Conservation (phyloP, 2,113 vertebrate genomes). For the Lamprologus tigripictilis region DNA sequence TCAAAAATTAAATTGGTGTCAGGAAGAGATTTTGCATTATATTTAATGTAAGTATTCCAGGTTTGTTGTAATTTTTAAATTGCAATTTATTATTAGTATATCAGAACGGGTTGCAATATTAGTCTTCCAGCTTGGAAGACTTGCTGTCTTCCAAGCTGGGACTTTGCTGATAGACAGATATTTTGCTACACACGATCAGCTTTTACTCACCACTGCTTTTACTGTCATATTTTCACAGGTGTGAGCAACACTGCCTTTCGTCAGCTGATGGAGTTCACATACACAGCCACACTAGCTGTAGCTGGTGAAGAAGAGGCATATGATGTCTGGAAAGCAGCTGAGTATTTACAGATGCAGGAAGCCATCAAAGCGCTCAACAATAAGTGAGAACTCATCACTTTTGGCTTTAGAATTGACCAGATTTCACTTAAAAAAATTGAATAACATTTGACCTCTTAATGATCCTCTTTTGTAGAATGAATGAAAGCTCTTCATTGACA, state of each 20-base stretch:
- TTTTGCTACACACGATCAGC: neutral
- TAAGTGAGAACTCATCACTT: slow-evolving; percentile 39
- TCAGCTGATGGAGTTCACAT: slow-evolving; percentile 96
- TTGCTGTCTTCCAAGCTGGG: neutral
- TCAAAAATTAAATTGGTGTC: neutral
- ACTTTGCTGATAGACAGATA: neutral
- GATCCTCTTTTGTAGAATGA: slow-evolving; percentile 66
- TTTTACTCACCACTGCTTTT: neutral
- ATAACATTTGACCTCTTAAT: neutral
- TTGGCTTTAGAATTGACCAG: neutral
- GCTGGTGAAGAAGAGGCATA: slow-evolving; percentile 86
- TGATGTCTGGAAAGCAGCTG: slow-evolving; percentile 96
- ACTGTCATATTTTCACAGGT: slow-evolving; percentile 65
- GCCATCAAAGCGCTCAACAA: slow-evolving; percentile 93
- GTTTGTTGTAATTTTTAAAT: neutral
- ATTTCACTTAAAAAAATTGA: fast-evolving
- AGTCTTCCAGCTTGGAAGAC: neutral
- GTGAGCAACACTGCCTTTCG: slow-evolving; percentile 94
- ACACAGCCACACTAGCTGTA: slow-evolving; percentile 88
- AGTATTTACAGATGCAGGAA: slow-evolving; percentile 97
- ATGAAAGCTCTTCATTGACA: slow-evolving; percentile 67
- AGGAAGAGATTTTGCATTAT: neutral
- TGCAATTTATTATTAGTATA: neutral
- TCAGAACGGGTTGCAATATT: neutral
- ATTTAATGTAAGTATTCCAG: neutral